Evolutionary conservation across 2,888 invertebrate species (phyloP).

Genomic region (Harpalus rufipes): DNA sequence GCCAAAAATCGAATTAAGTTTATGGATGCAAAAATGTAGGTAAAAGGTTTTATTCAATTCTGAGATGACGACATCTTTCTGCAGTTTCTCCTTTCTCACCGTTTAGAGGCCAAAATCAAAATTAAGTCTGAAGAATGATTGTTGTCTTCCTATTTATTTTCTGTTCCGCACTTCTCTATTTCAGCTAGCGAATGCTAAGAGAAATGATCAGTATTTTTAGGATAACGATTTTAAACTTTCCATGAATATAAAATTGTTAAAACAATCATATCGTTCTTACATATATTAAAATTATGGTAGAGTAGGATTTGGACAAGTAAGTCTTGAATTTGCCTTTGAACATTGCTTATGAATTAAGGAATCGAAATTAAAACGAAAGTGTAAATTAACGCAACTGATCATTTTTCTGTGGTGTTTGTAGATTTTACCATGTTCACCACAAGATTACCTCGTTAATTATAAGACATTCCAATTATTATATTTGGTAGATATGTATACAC

Average conservation of each 20-base stretch:
- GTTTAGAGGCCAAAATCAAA: slow-evolving; percentile 59
- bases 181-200: slow-evolving; percentile 37
- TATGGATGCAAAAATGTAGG: too few species aligned
- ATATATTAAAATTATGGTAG: slow-evolving; percentile 42
- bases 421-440: slow-evolving; percentile 54
- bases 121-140: slow-evolving; percentile 53
- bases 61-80: too few species aligned
- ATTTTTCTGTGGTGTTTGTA: slow-evolving; percentile 54
- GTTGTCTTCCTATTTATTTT: slow-evolving; percentile 51
- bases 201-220: slow-evolving; percentile 50
- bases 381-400: slow-evolving; percentile 41
- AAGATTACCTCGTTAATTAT: slow-evolving; percentile 65
- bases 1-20: too few species aligned
- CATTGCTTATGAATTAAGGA: slow-evolving; percentile 52
- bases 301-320: slow-evolving; percentile 28
- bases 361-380: slow-evolving; percentile 13
- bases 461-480: slow-evolving; percentile 65
- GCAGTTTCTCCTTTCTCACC: too few species aligned
- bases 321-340: slow-evolving; percentile 42
- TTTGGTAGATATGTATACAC: slow-evolving; percentile 42
- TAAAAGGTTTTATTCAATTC: too few species aligned
- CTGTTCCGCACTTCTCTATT: slow-evolving; percentile 35
- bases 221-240: slow-evolving; percentile 9
- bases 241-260: slow-evolving; percentile 16
- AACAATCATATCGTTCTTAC: slow-evolving; percentile 47